A percentile compares a stretch with the other conserved stretches of the same genome.
Conservation (phyloP, 1,140 invertebrate species). For the Gonatopus flavifemur region DNA sequence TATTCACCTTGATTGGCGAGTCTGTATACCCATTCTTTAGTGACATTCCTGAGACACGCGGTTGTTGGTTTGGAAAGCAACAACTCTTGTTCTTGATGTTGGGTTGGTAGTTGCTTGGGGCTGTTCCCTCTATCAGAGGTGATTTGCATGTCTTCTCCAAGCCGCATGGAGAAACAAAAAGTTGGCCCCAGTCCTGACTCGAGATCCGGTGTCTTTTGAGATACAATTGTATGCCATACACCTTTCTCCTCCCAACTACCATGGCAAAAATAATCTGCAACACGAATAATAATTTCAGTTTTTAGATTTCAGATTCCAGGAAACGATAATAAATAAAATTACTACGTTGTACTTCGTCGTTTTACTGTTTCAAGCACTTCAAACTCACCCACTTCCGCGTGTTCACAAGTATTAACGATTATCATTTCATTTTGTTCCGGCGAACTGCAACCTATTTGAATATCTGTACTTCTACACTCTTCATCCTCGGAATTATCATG, state of each 20-base stretch:
- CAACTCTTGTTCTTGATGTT: slow-evolving; percentile 42
- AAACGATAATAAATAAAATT: no score
- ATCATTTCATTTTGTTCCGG: slow-evolving; percentile 50
- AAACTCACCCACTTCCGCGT: slow-evolving; percentile 39
- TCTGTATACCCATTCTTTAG: slow-evolving; percentile 43
- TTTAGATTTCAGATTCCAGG: no score
- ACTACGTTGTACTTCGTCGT: no score
- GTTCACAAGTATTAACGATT: slow-evolving; percentile 48
- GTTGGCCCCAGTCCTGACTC: slow-evolving; percentile 30
- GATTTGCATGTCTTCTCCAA: slow-evolving; percentile 25
- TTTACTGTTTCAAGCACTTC: no score
- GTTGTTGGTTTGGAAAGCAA: slow-evolving; percentile 41
- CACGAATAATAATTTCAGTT: no score
- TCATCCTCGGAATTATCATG: slow-evolving; percentile 36
- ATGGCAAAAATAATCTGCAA: slow-evolving; percentile 62
- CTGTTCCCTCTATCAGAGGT: slow-evolving; percentile 25
- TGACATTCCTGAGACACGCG: slow-evolving; percentile 39
- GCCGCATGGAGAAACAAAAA: slow-evolving; percentile 49
- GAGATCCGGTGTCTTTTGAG: slow-evolving; percentile 52
- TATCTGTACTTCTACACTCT: slow-evolving; percentile 43
- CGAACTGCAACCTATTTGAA: slow-evolving; percentile 50
- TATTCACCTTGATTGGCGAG: slow-evolving; percentile 49
- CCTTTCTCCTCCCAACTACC: slow-evolving; percentile 65
- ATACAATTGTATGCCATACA: slow-evolving; percentile 63
- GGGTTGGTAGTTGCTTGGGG: slow-evolving; percentile 27